Evolutionary conservation across 1,140 invertebrate genomes (phyloP).

Genomic region (Penaeus japonicus): DNA sequence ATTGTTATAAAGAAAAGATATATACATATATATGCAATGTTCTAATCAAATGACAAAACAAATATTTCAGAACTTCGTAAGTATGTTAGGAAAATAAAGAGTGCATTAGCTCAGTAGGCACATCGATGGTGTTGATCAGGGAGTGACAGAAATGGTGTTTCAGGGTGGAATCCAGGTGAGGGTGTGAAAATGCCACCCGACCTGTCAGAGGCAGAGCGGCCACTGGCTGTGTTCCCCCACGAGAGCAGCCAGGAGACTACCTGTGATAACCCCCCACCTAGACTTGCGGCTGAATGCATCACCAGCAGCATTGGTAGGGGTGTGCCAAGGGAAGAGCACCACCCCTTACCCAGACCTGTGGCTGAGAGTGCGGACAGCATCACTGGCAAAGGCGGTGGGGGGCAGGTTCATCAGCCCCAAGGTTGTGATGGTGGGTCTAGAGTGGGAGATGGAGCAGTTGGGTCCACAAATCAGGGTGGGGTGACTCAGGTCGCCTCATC

Average conservation of each 20-base stretch:
- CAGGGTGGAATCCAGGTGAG: constrained; percentile 42
- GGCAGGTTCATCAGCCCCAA: not conserved
- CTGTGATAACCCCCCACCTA: constrained; percentile 24
- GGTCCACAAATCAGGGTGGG: not conserved
- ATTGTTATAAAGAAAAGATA: too few relatives aligned
- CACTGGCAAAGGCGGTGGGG: not conserved
- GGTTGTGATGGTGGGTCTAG: not conserved
- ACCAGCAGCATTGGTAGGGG: constrained; percentile 27
- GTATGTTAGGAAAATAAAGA: too few relatives aligned
- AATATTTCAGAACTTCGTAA: too few relatives aligned
- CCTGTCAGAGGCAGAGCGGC: constrained; percentile 18
- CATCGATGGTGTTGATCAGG: too few relatives aligned
- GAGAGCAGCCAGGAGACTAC: constrained; percentile 8
- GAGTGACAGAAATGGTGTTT: constrained; percentile 9
- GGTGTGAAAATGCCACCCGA: constrained; percentile 35
- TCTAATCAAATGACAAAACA: too few relatives aligned
- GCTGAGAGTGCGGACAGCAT: not conserved
- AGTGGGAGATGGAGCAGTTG: not conserved
- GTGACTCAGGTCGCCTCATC: not conserved
- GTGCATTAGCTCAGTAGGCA: too few relatives aligned
- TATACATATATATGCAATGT: too few relatives aligned
- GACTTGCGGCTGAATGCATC: not conserved
- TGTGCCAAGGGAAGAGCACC: not conserved
- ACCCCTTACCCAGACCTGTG: not conserved
- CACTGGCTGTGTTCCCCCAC: constrained; percentile 16